phyloP scores from a whole-genome alignment of 2,888 invertebrate genomes.

The Linnaemya tessellans region DNA sequence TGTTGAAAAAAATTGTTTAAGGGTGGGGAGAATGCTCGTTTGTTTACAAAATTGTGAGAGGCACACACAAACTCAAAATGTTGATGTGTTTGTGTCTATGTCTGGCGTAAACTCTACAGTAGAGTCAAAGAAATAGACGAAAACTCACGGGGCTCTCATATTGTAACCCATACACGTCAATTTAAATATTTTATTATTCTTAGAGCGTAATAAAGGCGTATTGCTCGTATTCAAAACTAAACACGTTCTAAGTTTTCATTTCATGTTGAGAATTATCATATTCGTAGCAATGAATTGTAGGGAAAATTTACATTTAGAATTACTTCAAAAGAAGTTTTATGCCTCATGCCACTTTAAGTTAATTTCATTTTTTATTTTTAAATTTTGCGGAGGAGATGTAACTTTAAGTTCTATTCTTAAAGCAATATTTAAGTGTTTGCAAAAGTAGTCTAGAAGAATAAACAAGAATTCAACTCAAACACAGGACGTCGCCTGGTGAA shows the following conservation, averaged over 20 bases:
- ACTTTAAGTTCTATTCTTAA: background rate
- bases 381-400: background rate
- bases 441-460: background rate
- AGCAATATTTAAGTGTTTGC: constrained; percentile 6
- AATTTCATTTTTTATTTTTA: background rate
- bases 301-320: constrained; percentile 17
- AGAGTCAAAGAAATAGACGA: too few relatives aligned
- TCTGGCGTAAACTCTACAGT: too few relatives aligned
- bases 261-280: background rate
- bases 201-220: too few relatives aligned
- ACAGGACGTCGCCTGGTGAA: background rate
- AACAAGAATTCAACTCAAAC: too few relatives aligned
- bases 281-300: background rate
- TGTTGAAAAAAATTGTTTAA: too few relatives aligned
- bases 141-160: too few relatives aligned
- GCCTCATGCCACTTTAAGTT: background rate
- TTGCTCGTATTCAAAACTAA: background rate
- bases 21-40: too few relatives aligned
- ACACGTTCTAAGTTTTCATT: background rate
- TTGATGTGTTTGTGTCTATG: too few relatives aligned
- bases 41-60: too few relatives aligned
- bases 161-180: too few relatives aligned
- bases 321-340: constrained; percentile 3
- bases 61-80: too few relatives aligned
- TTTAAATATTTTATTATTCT: too few relatives aligned